Evolutionary conservation across 2,113 vertebrate genomes (phyloP), one percentile per base, ranked within the genome.

Genomic region (Ptilorrhoa leucosticta): DNA sequence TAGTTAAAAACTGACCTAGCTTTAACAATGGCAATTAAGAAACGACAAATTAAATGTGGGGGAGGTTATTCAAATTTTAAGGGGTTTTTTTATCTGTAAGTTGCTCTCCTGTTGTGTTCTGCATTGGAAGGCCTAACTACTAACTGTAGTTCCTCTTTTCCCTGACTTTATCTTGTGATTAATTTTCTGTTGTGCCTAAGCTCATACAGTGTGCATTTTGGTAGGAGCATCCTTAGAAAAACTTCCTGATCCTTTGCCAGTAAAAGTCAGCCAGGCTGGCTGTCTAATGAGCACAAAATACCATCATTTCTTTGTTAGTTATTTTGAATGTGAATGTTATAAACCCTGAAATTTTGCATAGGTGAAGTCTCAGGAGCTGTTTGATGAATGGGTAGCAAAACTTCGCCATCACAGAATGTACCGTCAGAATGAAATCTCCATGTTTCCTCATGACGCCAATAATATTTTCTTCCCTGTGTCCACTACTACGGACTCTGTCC

Each of bases 311-410:
- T 69, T 76, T 39, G 20, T 35, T 53, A 35, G 7, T 45, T 15
- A 4, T 66, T 89, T 70, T 39, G 35, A 65, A 35, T n/a, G 21
- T 70, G 65, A 47, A 7, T 24, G 31, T 91, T 78, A 19, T 6
- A 71, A 54, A 92, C 51, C 26, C 86, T 58, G 71, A 5, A 39
- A 61, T 81, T 54, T 53, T 50, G 20, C 91, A 31, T 70, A 99
- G 99, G 99, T 99, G 77, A 99, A 99, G 93, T 98, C 99, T 83
- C 98, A 99, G 90, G 99, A 99, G 80, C 93, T 98, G 83, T 99
- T 99, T 97, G 99, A 99, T 71, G 99, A 99, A 93, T 99, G 99
- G 99, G 99, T 99, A 33, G 98, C 98, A 63, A 99, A 98, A 77
- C 98, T 99, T 75, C 99, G 99, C 58, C 98, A 99, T 80, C 99